A percentile compares a stretch with the other conserved stretches of the same genome.
These are phyloP conservation scores for Gasteruption jaculator DNA, from an alignment of 2,888 invertebrate species.

Conservation along the genomic window DNA sequence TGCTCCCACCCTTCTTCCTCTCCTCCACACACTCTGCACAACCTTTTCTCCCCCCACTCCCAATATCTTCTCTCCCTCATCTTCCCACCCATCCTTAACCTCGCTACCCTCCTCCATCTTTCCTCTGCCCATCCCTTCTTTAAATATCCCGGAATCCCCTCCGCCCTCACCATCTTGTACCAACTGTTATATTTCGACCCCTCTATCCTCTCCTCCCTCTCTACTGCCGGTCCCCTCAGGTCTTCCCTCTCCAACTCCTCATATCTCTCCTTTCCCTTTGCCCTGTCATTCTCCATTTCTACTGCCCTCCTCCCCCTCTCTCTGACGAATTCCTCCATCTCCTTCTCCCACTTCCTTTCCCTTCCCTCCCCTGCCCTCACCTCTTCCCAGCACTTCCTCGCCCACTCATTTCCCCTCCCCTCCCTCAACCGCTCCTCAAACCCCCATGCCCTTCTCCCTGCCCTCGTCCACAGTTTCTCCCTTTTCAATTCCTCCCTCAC, in stretches of 20 bases:
- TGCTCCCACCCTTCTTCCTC: constrained; percentile 1
- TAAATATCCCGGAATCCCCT: not conserved
- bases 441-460: not conserved
- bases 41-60: not conserved
- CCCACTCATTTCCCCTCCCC: not conserved
- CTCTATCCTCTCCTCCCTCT: not conserved
- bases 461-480: not conserved
- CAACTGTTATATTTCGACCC: constrained; percentile 1
- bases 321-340: not conserved
- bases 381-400: too few relatives aligned
- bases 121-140: not conserved
- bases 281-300: not conserved
- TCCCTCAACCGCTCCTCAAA: not conserved
- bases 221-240: not conserved
- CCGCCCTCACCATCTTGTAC: not conserved
- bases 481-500: constrained; percentile 7
- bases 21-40: constrained; percentile 1
- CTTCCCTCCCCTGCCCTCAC: not conserved
- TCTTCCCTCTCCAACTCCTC: not conserved
- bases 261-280: not conserved
- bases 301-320: not conserved
- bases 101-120: not conserved
- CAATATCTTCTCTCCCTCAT: constrained; percentile 2
- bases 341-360: not conserved
- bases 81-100: constrained; percentile 1